Evolutionary conservation across 2,797 vertebrate species (phyloP).

Genomic region (Anabacerthia variegaticeps): DNA sequence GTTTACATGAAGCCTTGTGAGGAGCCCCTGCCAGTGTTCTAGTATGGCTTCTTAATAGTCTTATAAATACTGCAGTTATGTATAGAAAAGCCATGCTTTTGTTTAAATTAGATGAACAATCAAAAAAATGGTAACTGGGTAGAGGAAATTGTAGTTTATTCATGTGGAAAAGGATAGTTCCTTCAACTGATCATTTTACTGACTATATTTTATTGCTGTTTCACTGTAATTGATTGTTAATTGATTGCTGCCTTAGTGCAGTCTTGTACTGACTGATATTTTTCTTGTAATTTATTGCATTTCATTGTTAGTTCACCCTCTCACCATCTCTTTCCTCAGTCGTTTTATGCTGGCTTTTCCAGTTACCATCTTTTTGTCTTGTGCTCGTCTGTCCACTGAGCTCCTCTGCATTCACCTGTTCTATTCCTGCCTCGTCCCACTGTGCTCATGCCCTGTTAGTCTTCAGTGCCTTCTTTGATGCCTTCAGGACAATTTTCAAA

Average conservation of each 20-base stretch:
- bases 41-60: neutral
- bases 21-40: neutral
- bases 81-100: neutral
- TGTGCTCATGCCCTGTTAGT: fast-evolving
- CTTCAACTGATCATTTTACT: neutral
- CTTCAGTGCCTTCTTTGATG: neutral
- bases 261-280: slow-evolving; percentile 8
- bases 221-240: slow-evolving; percentile 19
- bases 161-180: neutral
- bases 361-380: neutral
- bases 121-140: neutral
- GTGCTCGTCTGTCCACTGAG: fast-evolving
- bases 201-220: neutral
- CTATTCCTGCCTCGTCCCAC: neutral
- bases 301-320: neutral
- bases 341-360: neutral
- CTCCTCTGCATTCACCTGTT: neutral
- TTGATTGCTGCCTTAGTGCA: neutral
- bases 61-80: neutral
- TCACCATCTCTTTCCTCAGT: neutral
- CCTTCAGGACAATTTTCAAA: neutral
- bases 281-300: slow-evolving; percentile 15
- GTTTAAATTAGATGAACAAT: neutral
- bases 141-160: neutral
- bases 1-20: neutral